These are phyloP conservation scores for Seira ritae DNA, from an alignment of 2,888 invertebrate species.

Conservation along the genomic window DNA sequence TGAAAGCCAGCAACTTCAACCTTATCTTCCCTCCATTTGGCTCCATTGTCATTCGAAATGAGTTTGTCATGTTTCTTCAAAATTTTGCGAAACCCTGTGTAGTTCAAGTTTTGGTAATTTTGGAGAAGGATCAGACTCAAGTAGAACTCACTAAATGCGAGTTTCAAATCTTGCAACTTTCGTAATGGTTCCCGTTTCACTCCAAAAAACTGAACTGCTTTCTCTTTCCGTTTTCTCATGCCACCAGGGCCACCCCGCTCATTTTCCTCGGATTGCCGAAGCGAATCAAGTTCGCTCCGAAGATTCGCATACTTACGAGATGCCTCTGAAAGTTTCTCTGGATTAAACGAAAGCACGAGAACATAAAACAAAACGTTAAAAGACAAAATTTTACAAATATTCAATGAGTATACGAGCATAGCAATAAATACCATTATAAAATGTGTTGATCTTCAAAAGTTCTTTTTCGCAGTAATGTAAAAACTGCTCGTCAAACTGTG, in stretches of 20 bases:
- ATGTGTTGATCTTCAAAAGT: slow-evolving; percentile 96
- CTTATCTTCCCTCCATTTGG: slow-evolving; percentile 93
- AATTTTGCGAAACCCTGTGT: slow-evolving; percentile 99
- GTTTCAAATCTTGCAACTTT: slow-evolving; percentile 93
- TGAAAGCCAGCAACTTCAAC: slow-evolving; percentile 97
- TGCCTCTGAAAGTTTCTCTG: slow-evolving; percentile 98
- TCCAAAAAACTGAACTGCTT: slow-evolving; percentile 75
- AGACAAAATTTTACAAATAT: slow-evolving; percentile 20
- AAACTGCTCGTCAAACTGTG: slow-evolving; percentile 96
- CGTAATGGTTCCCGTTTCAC: slow-evolving; percentile 81
- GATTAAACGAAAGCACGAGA: slow-evolving; percentile 23
- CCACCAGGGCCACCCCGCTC: slow-evolving; percentile 74
- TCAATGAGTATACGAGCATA: slow-evolving; percentile 10
- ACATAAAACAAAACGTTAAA: too few relatives aligned
- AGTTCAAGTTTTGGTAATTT: slow-evolving; percentile 98
- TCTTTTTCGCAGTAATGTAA: slow-evolving; percentile 97
- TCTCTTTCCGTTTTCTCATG: slow-evolving; percentile 71
- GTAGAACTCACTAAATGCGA: slow-evolving; percentile 99
- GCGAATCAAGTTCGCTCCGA: slow-evolving; percentile 87
- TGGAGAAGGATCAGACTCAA: slow-evolving; percentile 96
- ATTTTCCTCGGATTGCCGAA: slow-evolving; percentile 75
- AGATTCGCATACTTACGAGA: slow-evolving; percentile 94
- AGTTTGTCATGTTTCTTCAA: slow-evolving; percentile 99
- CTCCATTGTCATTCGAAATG: slow-evolving; percentile 88
- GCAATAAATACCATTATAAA: slow-evolving; percentile 88